phyloP scores from a whole-genome alignment of 2,888 invertebrate species.

The Drosophila borealis region DNA sequence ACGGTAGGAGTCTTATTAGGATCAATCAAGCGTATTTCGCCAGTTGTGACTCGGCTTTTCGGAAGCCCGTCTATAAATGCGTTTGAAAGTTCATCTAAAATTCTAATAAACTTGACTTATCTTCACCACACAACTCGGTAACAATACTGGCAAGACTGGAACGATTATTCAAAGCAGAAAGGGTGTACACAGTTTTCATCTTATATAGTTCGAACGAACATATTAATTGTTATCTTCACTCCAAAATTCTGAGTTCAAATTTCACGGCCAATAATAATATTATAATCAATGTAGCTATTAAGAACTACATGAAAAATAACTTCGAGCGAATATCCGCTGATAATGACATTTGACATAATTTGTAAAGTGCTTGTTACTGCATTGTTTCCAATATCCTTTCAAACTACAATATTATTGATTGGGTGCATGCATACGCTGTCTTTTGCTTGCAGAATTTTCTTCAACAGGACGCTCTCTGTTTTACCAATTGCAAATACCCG shows the following conservation, averaged over 20 bases:
- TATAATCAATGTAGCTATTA: neutral
- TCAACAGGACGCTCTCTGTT: constrained; percentile 6
- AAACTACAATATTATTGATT: constrained; percentile 1
- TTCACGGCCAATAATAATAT: constrained; percentile 17
- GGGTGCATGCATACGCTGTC: constrained; percentile 1
- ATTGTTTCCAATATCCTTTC: constrained; percentile 9
- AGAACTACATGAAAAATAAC: constrained; percentile 15
- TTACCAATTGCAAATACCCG: constrained; percentile 2
- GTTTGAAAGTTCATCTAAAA: too few relatives aligned
- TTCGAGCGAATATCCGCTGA: constrained; percentile 8
- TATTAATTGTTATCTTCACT: neutral
- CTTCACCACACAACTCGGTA: too few relatives aligned
- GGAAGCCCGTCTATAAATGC: neutral
- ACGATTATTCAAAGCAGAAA: too few relatives aligned
- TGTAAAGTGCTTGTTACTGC: constrained; percentile 7
- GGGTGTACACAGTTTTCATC: constrained; percentile 3
- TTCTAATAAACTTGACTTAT: too few relatives aligned
- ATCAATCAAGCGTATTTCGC: neutral
- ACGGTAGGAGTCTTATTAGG: neutral
- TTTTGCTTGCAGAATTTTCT: neutral
- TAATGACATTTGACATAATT: constrained; percentile 14
- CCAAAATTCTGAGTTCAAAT: constrained; percentile 7
- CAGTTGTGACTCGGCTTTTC: neutral
- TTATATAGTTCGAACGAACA: constrained; percentile 1
- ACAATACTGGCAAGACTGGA: too few relatives aligned